These are phyloP conservation scores for Heterohyrax brucei DNA, from an alignment of 2,797 vertebrate species.

Conservation along the genomic window DNA sequence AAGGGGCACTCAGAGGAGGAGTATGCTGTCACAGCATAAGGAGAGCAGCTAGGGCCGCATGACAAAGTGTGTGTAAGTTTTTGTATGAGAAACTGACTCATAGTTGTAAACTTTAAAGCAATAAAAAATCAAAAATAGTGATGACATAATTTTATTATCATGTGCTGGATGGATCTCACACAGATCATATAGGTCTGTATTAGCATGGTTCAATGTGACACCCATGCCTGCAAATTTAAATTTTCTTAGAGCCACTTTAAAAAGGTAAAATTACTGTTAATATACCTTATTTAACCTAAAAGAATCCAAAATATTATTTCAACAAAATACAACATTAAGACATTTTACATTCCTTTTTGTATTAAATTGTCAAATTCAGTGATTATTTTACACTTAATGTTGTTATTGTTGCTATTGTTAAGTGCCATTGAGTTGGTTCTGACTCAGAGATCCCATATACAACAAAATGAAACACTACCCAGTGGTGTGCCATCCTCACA, in stretches of 20 bases:
- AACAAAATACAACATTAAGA: not conserved
- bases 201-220: not conserved
- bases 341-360: conserved; percentile 12
- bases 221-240: not conserved
- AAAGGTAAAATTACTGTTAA: not conserved
- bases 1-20: too few species aligned
- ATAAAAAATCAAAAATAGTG: not conserved
- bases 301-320: conserved; percentile 30
- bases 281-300: not conserved
- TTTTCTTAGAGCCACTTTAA: not conserved
- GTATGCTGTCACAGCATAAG: too few species aligned
- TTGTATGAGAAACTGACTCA: too few species aligned
- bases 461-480: too few species aligned
- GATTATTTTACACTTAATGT: conserved; percentile 34
- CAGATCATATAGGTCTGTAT: not conserved
- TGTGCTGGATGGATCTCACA: not conserved
- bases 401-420: too few species aligned
- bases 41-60: too few species aligned
- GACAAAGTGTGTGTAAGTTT: too few species aligned
- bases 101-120: too few species aligned
- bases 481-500: too few species aligned
- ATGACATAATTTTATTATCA: not conserved
- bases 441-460: too few species aligned
- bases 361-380: not conserved
- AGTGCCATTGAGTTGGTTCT: too few species aligned